Base-by-base conservation (phyloP, 1,140 invertebrate genomes). In the Adelges cooleyi region DNA sequence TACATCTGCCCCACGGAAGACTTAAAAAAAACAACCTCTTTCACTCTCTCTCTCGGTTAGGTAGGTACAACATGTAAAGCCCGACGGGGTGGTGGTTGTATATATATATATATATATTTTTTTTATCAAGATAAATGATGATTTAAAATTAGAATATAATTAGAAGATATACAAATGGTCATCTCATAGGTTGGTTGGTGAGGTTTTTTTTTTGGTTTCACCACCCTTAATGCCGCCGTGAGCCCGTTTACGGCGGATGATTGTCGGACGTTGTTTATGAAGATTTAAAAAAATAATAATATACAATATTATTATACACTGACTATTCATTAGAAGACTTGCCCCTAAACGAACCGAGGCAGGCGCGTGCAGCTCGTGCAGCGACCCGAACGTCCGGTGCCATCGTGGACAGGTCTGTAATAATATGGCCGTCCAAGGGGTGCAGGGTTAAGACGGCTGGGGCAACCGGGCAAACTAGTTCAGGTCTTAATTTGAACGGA, bases 121-220 rank as follows among this genome's bases (percentile, higher is more conserved):
- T 56, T 46, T 59, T 62, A 62, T 62, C 56, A 62, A 62, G 56
- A 62, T 62, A 62, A 62, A 62, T 62, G 56, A 62, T 62, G 56
- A 62, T 62, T 62, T 62, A 62, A 62, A 62, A 62, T 62, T 62
- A 62, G 56, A 62, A 62, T 62, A 62, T 62, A 62, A 62, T 62
- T 62, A 62, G 56, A 48, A 62, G 40, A 48, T 62, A 10, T 62
- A 62, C 38, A 62, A 62, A 62, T 62, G 56, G 56, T 62, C 56
- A 62, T 48, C 22, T 6, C 22, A 15, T 3, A 44, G 40, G 15
- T 44, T 11, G 40, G 10, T n/a, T 17, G n/a, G 11, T 4, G 8
- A 15, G 5, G 15, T 59, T 56, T 56, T 44, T 48, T 48, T 48
- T 56, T 44, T 44, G 25, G 56, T 48, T 27, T 62, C 40, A 62